Percentiles rank a stretch among this genome's conserved stretches.
These are phyloP conservation scores for Camponotus floridanus DNA, from an alignment of 1,140 invertebrate genomes.

Conservation along the genomic window DNA sequence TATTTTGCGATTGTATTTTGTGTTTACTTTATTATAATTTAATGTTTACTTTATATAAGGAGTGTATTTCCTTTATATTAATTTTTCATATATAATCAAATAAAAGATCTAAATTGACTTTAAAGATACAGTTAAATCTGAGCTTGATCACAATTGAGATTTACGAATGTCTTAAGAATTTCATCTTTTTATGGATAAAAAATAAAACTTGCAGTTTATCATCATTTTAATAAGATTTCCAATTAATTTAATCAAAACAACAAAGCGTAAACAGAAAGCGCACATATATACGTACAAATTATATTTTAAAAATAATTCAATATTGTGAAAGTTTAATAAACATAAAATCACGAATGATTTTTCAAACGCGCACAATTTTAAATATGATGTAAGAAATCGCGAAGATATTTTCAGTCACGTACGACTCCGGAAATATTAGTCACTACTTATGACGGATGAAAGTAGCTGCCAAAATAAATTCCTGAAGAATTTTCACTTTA, in stretches of 20 bases:
- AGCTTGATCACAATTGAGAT: background rate
- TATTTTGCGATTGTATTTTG: no score
- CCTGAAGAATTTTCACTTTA: background rate
- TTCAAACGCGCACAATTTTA: background rate
- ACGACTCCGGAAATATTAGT: slow-evolving; percentile 18
- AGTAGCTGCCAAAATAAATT: background rate
- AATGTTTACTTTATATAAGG: no score
- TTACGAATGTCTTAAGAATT: background rate
- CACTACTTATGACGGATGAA: background rate
- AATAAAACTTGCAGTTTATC: background rate
- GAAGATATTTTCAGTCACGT: slow-evolving; percentile 16
- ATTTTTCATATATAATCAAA: no score
- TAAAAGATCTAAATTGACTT: no score
- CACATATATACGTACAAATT: background rate
- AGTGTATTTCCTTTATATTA: no score
- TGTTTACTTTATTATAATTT: no score
- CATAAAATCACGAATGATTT: background rate
- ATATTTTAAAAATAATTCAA: background rate
- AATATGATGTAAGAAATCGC: slow-evolving; percentile 3
- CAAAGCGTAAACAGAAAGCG: background rate
- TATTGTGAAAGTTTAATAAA: slow-evolving; percentile 21
- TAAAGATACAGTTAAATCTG: background rate
- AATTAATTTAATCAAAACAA: background rate
- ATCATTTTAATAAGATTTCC: background rate
- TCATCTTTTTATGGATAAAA: background rate